Percentiles rank a stretch among this genome's conserved stretches.
Evolutionary conservation across 2,888 invertebrate species (phyloP).

Genomic region (Tenthredo scrophulariae): DNA sequence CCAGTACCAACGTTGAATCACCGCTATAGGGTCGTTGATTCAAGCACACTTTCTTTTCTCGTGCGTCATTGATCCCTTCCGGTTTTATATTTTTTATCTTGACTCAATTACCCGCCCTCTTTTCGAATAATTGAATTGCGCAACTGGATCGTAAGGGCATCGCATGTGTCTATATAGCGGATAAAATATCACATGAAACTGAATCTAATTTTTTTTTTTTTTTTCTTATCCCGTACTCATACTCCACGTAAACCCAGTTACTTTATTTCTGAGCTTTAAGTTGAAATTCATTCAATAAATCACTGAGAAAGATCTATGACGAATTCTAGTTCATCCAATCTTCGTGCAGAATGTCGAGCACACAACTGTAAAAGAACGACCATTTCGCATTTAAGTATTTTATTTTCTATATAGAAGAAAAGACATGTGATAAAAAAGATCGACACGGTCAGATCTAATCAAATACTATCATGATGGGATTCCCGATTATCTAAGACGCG

Average conservation of each 20-base stretch:
- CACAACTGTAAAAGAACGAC: not conserved
- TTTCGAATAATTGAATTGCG: not conserved
- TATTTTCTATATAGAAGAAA: not conserved
- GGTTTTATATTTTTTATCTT: conserved; percentile 30
- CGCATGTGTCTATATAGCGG: not conserved
- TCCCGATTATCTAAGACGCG: conserved; percentile 15
- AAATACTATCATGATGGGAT: conserved; percentile 28
- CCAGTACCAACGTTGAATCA: conserved; percentile 47
- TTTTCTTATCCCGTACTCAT: not conserved
- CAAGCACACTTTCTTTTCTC: conserved; percentile 51
- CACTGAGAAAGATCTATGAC: not conserved
- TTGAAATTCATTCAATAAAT: not conserved
- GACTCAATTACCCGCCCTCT: not conserved
- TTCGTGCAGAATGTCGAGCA: conserved; percentile 7
- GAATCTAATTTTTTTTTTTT: not conserved
- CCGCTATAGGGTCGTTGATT: conserved; percentile 35
- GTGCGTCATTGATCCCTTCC: conserved; percentile 52
- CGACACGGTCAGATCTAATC: not conserved
- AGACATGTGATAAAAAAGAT: not conserved
- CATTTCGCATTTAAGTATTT: not conserved
- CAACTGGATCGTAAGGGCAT: not conserved
- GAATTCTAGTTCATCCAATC: not conserved
- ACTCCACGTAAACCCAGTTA: not conserved
- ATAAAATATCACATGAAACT: not conserved
- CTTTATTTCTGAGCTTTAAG: not conserved